Percentiles rank a stretch among this genome's conserved stretches.
Conservation (phyloP, 2,797 vertebrate genomes). For the Sebastes steindachneri region DNA sequence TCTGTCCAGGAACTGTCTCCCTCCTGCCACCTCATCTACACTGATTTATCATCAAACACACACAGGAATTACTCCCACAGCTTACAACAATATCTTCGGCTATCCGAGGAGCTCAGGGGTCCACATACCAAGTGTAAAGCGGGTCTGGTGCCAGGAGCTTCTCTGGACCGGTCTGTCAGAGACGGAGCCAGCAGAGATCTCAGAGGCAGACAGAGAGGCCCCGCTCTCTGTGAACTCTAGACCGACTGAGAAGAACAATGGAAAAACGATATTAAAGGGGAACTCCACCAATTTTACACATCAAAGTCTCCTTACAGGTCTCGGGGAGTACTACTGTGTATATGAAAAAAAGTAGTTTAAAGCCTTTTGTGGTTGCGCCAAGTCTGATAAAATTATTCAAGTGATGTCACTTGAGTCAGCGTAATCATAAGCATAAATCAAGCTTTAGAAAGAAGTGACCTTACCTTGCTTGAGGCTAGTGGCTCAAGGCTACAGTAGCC, state of each 20-base stretch:
- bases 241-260: slow-evolving; percentile 3
- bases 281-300: not conserved
- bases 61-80: slow-evolving; percentile 37
- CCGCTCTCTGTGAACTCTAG: slow-evolving; percentile 11
- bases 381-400: not conserved
- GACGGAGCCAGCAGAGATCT: slow-evolving; percentile 39
- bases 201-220: slow-evolving; percentile 49
- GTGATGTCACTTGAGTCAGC: not conserved
- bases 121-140: slow-evolving; percentile 26
- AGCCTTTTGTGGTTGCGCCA: not conserved
- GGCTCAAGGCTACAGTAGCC: too few species aligned
- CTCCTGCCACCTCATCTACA: slow-evolving; percentile 13
- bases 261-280: not conserved
- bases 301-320: not conserved
- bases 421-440: too few species aligned
- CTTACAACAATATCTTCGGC: slow-evolving; percentile 52
- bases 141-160: slow-evolving; percentile 49
- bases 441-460: too few species aligned
- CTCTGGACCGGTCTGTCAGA: slow-evolving; percentile 31
- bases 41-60: slow-evolving; percentile 34
- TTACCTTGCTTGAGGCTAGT: too few species aligned
- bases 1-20: slow-evolving; percentile 18
- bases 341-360: not conserved
- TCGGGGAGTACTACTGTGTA: not conserved
- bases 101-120: slow-evolving; percentile 21